phyloP scores from a whole-genome alignment of 1,140 invertebrate genomes.

The Drosophila equinoxialis region DNA sequence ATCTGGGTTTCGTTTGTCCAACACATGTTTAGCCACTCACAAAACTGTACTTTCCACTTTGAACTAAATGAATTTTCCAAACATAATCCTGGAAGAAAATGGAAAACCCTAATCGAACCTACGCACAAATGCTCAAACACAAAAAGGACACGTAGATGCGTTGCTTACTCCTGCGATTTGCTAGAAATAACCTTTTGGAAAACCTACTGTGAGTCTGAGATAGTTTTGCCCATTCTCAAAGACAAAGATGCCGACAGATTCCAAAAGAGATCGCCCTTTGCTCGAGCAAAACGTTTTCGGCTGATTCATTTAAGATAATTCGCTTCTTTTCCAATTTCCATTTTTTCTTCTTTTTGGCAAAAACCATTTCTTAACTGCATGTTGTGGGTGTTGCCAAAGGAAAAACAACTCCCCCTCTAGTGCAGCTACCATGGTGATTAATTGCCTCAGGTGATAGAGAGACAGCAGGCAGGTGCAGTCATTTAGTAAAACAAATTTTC shows the following conservation, averaged over 20 bases:
- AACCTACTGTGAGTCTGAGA: constrained; percentile 13
- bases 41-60: constrained; percentile 28
- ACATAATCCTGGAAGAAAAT: constrained; percentile 25
- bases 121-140: constrained; percentile 12
- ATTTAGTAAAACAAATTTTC: constrained; percentile 16
- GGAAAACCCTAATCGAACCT: constrained; percentile 23
- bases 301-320: constrained; percentile 20
- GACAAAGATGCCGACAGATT: constrained; percentile 29
- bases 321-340: neutral
- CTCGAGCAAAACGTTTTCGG: constrained; percentile 8
- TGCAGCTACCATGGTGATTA: constrained; percentile 23
- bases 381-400: constrained; percentile 7
- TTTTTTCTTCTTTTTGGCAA: constrained; percentile 11
- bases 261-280: neutral
- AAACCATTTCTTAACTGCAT: neutral
- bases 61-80: constrained; percentile 42
- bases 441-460: constrained; percentile 7
- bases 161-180: constrained; percentile 8
- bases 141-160: constrained; percentile 46
- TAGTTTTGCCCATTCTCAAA: neutral
- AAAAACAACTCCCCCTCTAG: constrained; percentile 2
- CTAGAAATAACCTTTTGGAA: neutral
- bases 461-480: constrained; percentile 8
- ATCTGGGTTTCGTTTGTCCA: constrained; percentile 17
- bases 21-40: constrained; percentile 36